These are phyloP conservation scores for Machaerirhynchus nigripectus DNA, from an alignment of 2,113 vertebrate genomes.

Conservation along the genomic window DNA sequence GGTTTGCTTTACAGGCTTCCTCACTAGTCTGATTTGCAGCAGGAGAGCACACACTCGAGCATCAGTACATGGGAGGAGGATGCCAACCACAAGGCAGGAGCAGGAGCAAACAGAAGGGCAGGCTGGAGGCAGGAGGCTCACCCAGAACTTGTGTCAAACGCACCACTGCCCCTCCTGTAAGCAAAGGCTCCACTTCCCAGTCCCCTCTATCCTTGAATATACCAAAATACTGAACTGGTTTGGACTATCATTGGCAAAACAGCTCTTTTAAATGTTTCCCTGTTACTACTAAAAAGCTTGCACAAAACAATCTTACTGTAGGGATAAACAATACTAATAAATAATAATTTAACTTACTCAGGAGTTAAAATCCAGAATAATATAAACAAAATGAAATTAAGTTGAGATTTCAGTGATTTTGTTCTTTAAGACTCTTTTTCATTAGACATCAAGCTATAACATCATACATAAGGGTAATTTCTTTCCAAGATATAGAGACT, in stretches of 20 bases:
- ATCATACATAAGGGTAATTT: neutral
- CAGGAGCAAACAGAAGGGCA: neutral
- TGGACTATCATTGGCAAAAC: neutral
- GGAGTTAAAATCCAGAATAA: neutral
- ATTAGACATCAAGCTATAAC: neutral
- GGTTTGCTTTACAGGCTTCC: neutral
- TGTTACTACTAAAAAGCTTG: neutral
- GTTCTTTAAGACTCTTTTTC: neutral
- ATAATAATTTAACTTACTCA: neutral
- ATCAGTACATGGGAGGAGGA: fast-evolving
- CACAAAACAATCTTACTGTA: neutral
- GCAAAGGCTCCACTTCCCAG: neutral
- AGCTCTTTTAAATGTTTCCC: neutral
- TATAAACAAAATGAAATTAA: neutral
- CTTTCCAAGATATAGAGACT: neutral
- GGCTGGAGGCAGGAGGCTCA: neutral
- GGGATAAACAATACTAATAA: neutral
- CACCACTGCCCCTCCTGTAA: neutral
- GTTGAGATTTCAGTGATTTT: neutral
- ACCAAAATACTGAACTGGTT: neutral
- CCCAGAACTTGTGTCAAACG: neutral
- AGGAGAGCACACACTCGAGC: neutral
- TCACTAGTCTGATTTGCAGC: neutral
- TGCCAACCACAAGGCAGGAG: neutral
- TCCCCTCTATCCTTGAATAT: neutral